These are phyloP conservation scores for Megalonaias nervosa DNA, from an alignment of 1,140 invertebrate genomes.

Conservation along the genomic window DNA sequence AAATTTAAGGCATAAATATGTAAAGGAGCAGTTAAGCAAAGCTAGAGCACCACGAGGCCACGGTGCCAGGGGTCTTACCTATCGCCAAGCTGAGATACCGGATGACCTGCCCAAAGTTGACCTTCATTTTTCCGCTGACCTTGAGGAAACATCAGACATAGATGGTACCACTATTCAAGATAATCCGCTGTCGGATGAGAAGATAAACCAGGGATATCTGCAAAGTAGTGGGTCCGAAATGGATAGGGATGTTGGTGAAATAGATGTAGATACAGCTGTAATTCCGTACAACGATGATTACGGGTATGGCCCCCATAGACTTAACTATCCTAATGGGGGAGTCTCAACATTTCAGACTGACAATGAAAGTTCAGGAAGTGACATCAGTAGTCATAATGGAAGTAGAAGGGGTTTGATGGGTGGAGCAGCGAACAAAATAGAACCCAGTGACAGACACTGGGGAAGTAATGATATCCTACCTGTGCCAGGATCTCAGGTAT, in stretches of 20 bases:
- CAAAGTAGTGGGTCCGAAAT: slow-evolving; percentile 37
- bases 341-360: slow-evolving; percentile 24
- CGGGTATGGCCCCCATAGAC: slow-evolving; percentile 1
- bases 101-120: slow-evolving; percentile 36
- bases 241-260: slow-evolving; percentile 32
- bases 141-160: slow-evolving; percentile 16
- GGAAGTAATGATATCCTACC: too few relatives aligned
- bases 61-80: slow-evolving; percentile 27
- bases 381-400: slow-evolving; percentile 15
- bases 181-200: slow-evolving; percentile 20
- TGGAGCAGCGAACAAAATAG: slow-evolving; percentile 2
- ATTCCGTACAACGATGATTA: slow-evolving; percentile 35
- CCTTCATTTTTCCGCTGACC: slow-evolving; percentile 11
- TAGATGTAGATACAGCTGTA: slow-evolving; percentile 32
- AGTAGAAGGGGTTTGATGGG: slow-evolving; percentile 17
- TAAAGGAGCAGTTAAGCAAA: slow-evolving; percentile 12
- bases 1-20: slow-evolving; percentile 19
- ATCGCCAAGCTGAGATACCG: slow-evolving; percentile 30
- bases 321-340: slow-evolving; percentile 1
- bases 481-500: too few relatives aligned
- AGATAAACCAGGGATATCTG: slow-evolving; percentile 29
- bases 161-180: slow-evolving; percentile 27
- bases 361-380: slow-evolving; percentile 27
- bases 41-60: slow-evolving; percentile 19
- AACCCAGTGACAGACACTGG: neutral